Evolutionary conservation across 2,113 vertebrate genomes (phyloP).

Genomic region (Scomber japonicus): DNA sequence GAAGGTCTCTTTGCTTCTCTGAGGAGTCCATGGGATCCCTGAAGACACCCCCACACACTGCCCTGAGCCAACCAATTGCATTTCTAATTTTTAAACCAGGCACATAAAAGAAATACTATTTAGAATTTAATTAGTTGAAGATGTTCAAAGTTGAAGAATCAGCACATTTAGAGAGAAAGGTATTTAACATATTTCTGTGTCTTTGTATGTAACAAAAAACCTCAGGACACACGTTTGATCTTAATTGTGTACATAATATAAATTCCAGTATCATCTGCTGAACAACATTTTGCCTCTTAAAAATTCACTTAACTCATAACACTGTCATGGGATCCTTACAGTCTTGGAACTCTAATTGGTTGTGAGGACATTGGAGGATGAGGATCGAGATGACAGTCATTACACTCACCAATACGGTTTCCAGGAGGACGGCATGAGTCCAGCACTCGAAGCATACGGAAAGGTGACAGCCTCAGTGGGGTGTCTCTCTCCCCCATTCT

Average conservation of each 20-base stretch:
- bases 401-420: slow-evolving; percentile 82
- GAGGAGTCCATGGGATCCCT: slow-evolving; percentile 9
- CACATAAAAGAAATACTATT: neutral
- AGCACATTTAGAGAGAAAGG: slow-evolving; percentile 13
- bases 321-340: neutral
- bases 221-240: slow-evolving; percentile 4
- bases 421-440: slow-evolving; percentile 80
- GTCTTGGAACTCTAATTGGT: neutral
- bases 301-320: neutral
- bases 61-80: slow-evolving; percentile 5
- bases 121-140: slow-evolving; percentile 6
- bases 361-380: neutral
- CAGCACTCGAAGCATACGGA: slow-evolving; percentile 83
- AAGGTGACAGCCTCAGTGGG: slow-evolving; percentile 80
- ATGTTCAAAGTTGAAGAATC: neutral
- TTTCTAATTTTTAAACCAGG: slow-evolving; percentile 18
- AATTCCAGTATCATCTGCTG: neutral
- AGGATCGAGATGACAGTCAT: neutral
- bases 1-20: slow-evolving; percentile 3
- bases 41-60: slow-evolving; percentile 16
- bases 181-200: slow-evolving; percentile 15
- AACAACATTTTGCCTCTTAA: neutral
- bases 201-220: slow-evolving; percentile 30
- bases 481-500: slow-evolving; percentile 72
- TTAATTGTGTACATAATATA: neutral